Percentiles rank a stretch among this genome's conserved stretches.
Evolutionary conservation across 1,140 invertebrate species (phyloP).

Genomic region (Lithobius niger): DNA sequence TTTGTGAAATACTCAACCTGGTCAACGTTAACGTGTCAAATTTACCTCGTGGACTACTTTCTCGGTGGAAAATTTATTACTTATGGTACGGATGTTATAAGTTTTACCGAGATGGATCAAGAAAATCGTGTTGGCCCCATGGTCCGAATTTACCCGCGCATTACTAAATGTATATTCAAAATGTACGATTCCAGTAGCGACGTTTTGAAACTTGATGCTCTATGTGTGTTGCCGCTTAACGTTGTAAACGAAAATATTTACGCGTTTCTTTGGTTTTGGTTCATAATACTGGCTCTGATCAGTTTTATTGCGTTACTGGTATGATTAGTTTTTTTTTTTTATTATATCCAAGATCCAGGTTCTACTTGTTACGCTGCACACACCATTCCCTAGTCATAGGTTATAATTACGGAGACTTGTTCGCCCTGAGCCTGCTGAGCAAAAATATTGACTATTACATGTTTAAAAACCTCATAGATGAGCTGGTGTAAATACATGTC

Average conservation of each 20-base stretch:
- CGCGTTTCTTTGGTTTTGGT: conserved; percentile 16
- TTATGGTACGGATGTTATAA: conserved; percentile 78
- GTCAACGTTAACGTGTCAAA: conserved; percentile 69
- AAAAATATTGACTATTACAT: conserved; percentile 79
- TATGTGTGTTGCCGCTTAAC: conserved; percentile 26
- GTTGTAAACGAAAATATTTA: conserved; percentile 22
- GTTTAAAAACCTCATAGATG: no score
- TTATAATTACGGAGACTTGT: conserved; percentile 80
- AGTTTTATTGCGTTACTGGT: neutral
- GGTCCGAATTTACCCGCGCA: conserved; percentile 1
- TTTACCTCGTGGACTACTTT: conserved; percentile 48
- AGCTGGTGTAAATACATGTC: no score
- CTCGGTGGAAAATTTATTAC: conserved; percentile 33
- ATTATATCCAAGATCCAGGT: conserved; percentile 59
- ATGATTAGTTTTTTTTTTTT: conserved; percentile 47
- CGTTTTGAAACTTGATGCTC: conserved; percentile 17
- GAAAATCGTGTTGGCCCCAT: conserved; percentile 10
- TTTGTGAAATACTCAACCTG: conserved; percentile 66
- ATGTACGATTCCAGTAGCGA: conserved; percentile 26
- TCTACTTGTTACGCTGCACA: conserved; percentile 55
- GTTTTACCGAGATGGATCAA: conserved; percentile 23
- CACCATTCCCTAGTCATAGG: conserved; percentile 55
- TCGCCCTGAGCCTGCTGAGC: conserved; percentile 73
- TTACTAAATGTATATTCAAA: conserved; percentile 27
- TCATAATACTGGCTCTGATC: conserved; percentile 1